Evolutionary conservation across 2,797 vertebrate genomes (phyloP), one percentile per base, ranked within the genome.

Genomic region (Potorous gilbertii): DNA sequence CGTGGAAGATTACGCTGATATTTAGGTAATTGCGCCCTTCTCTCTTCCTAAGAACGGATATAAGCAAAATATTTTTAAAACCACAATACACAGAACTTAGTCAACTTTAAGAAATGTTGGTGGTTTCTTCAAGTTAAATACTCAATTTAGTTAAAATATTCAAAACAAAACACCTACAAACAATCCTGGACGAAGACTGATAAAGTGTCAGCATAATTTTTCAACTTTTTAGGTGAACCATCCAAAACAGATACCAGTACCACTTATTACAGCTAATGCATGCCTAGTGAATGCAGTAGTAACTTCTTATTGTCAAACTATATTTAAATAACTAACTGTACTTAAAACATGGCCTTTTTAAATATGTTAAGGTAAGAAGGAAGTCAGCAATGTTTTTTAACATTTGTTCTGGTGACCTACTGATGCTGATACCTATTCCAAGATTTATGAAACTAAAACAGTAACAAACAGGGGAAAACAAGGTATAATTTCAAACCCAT

Each of bases 1-100:
- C 99, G 99, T 97, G 99, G 99, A 96, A 99, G 98, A 96, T 99
- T 99, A 96, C 99, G 99, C 96, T 99, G 99, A 96, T 99, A 99
- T 94, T 99, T 99, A 93, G 99, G 99, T 98, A 99, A 98, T 98
- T 99, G 99, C n/a, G 99, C 99, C 98, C 99, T 99, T 98, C 99
- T 99, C 98, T 99, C 99, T 98, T 99, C 99, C 99, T 99, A 98
- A 54, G 87, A 98, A 56, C 93, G 97, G 34, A 96, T 98, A 97
- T 55, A 93, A 89, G 28, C 3, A 55, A 9, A 92, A 95, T 54
- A 2, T 24, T 87, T 96, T 92, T 1, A 96, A 52, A 29, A 90
- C 0, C 1, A 5, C 8, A 95, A 90, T 57, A 34, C 11, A 96
- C 0, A 55, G 55, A 96, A 52, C 11, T 24, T 95, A 54, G 92